Base-by-base conservation (phyloP, 1,140 invertebrate genomes). In the Cydia pomonella region DNA sequence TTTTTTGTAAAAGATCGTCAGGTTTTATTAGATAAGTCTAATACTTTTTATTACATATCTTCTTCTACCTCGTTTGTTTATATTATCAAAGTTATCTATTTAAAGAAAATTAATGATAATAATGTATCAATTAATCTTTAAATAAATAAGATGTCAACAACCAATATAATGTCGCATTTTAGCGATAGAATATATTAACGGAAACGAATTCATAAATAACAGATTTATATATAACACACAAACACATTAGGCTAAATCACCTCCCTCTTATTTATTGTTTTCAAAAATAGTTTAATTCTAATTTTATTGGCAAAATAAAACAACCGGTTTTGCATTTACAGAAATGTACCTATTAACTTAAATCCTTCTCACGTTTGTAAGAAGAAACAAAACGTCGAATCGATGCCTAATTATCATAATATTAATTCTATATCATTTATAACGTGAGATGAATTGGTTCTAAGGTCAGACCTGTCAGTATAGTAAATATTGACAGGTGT, bases 251-350 rank as follows among this genome's bases (percentile, higher is more conserved):
- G 6, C 33, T 33, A 41, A 69, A 69, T 33, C 64, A 18, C 29
- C 64, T 21, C 7, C 29, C n/a, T 64, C 21, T 66, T 38, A 69
- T 69, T 69, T 69, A 69, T 69, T 33, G 64, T 69, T 69, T 12
- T 9, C 16, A 38, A 16, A 69, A 69, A 33, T 69, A 69, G 41
- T 69, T 66, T 18, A 64, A 66, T 66, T 64, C 63, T 38, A 23
- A 59, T n/a, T n/a, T n/a, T 23, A 59, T 59, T 59, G 6, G 10
- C 21, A 59, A 59, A 2, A 10, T 12, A 21, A 59, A 12, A 50
- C 2, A 6, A 21, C 29, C 27, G 29, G 33, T 69, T 69, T 69
- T 18, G 33, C 33, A 69, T 69, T 69, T 33, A 64, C 64, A 33
- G 41, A n/a, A 33, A 38, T 69, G 2, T 66, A 6, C 23, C 33